Evolutionary conservation across 1,140 invertebrate species (phyloP).

Genomic region (Diploscapter pachys): DNA sequence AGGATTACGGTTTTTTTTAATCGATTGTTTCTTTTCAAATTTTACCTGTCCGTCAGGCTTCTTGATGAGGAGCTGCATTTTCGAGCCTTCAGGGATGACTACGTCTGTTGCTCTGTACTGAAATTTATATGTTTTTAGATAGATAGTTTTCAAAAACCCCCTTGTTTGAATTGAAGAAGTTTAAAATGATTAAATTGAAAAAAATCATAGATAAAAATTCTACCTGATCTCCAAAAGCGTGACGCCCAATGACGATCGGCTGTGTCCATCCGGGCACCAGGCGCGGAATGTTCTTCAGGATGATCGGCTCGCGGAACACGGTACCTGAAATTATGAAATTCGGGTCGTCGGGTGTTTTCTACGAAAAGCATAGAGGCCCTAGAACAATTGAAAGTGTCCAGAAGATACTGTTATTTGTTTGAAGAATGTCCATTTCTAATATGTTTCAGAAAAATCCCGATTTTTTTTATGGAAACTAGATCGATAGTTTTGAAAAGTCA

Average conservation of each 20-base stretch:
- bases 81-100: conserved; percentile 80
- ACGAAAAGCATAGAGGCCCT: not conserved
- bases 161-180: no score
- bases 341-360: not conserved
- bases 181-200: no score
- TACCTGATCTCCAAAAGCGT: conserved; percentile 79
- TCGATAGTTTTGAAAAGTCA: no score
- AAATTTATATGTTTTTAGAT: not conserved
- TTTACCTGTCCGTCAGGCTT: conserved; percentile 61
- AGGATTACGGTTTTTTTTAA: conserved; percentile 31
- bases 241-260: conserved; percentile 94
- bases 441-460: not conserved
- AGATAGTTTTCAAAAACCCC: no score
- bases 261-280: conserved; percentile 89
- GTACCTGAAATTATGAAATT: conserved; percentile 70
- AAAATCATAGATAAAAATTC: no score
- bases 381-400: not conserved
- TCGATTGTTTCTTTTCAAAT: not conserved
- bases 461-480: not conserved
- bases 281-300: conserved; percentile 93
- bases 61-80: conserved; percentile 79
- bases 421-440: not conserved
- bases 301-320: conserved; percentile 91
- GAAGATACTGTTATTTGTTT: no score
- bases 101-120: conserved; percentile 93